Percentiles rank a stretch among this genome's conserved stretches.
These are phyloP conservation scores for Acrobasis suavella DNA, from an alignment of 2,888 invertebrate genomes.

Conservation along the genomic window DNA sequence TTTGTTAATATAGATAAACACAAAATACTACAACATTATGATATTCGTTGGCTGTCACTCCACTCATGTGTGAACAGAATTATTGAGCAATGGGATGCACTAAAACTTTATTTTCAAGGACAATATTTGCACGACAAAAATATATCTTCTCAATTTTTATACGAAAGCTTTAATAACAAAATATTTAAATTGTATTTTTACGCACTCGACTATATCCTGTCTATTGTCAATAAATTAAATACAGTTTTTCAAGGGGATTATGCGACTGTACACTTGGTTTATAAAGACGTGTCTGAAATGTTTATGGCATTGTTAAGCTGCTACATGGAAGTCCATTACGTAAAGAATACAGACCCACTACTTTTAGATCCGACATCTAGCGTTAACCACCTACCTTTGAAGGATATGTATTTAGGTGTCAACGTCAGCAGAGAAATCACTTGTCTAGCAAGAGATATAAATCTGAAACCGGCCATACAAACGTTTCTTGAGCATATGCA, in stretches of 20 bases:
- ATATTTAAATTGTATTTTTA: conserved; percentile 28
- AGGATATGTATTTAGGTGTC: conserved; percentile 1
- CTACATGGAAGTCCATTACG: conserved; percentile 13
- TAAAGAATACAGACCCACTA: neutral
- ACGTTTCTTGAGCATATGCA: conserved; percentile 25
- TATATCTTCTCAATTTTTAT: conserved; percentile 29
- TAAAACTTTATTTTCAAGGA: conserved; percentile 25
- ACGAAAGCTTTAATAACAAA: conserved; percentile 25
- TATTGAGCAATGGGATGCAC: conserved; percentile 27
- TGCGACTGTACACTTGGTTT: conserved; percentile 16
- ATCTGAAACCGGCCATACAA: conserved; percentile 20
- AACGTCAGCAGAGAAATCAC: conserved; percentile 22
- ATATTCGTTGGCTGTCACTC: conserved; percentile 28
- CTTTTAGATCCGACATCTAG: conserved; percentile 1
- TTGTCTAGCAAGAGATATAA: conserved; percentile 14
- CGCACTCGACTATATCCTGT: conserved; percentile 24
- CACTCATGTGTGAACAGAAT: conserved; percentile 28
- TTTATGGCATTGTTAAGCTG: conserved; percentile 18
- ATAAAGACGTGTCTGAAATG: conserved; percentile 19
- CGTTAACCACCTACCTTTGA: neutral
- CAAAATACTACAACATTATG: conserved; percentile 28
- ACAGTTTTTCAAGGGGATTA: conserved; percentile 25
- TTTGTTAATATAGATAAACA: conserved; percentile 21
- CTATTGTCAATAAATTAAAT: conserved; percentile 26
- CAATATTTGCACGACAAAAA: conserved; percentile 28